Evolutionary conservation across 2,888 invertebrate genomes (phyloP).

Genomic region (Tachina fera): DNA sequence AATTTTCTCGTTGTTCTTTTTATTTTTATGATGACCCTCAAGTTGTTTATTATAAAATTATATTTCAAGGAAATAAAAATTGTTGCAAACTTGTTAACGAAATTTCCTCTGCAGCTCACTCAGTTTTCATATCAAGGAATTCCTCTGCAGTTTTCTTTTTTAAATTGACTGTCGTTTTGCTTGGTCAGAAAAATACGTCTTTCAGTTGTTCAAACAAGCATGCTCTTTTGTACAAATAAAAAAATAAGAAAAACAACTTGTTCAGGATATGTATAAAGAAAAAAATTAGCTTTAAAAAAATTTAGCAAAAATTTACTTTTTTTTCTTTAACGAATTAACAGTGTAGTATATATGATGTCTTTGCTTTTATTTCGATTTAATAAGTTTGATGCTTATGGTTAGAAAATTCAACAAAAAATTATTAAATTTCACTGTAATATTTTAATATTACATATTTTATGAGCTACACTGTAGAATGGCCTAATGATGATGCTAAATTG

Average conservation of each 20-base stretch:
- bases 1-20: background rate
- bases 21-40: background rate
- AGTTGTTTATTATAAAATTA: constrained; percentile 33
- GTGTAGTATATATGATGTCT: background rate
- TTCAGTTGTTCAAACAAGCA: constrained; percentile 63
- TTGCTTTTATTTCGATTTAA: too few relatives aligned
- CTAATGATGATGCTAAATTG: background rate
- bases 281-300: background rate
- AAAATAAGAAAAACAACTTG: constrained; percentile 21
- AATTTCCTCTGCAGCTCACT: constrained; percentile 61
- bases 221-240: constrained; percentile 18
- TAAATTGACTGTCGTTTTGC: constrained; percentile 67
- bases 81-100: constrained; percentile 63
- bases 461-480: background rate
- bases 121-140: constrained; percentile 56
- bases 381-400: too few relatives aligned
- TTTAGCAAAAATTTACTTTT: background rate
- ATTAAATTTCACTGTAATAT: too few relatives aligned
- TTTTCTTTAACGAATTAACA: background rate
- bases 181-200: constrained; percentile 50
- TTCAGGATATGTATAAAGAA: too few relatives aligned
- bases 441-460: too few relatives aligned
- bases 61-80: constrained; percentile 67
- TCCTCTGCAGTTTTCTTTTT: constrained; percentile 33
- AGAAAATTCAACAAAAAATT: too few relatives aligned